phyloP scores from a whole-genome alignment of 2,888 invertebrate species.

The Pristionchus japonicus region DNA sequence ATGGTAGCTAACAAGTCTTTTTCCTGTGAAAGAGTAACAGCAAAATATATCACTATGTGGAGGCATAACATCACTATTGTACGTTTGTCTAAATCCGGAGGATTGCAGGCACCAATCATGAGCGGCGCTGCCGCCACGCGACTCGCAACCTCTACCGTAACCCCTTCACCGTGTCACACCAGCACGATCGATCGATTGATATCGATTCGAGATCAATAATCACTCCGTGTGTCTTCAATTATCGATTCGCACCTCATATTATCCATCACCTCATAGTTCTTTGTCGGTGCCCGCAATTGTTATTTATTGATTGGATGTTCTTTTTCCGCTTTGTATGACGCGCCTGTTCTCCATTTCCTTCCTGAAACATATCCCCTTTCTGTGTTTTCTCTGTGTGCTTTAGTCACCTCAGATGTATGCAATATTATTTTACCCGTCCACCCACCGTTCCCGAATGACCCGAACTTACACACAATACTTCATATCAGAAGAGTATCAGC shows the following conservation, averaged over 20 bases:
- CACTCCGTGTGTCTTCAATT: background rate
- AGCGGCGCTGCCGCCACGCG: background rate
- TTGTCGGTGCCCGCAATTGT: background rate
- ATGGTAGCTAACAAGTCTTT: background rate
- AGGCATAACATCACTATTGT: background rate
- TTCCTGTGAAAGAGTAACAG: background rate
- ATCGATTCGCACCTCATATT: background rate
- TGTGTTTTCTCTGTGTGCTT: background rate
- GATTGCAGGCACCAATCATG: constrained; percentile 22
- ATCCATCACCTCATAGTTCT: background rate
- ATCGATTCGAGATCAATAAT: constrained; percentile 13
- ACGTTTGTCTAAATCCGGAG: background rate
- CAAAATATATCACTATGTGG: background rate
- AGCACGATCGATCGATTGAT: background rate
- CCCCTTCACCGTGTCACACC: background rate
- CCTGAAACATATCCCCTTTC: background rate
- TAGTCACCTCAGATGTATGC: constrained; percentile 24
- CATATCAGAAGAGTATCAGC: background rate
- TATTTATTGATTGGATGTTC: constrained; percentile 35
- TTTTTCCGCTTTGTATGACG: background rate
- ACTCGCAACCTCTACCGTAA: no score
- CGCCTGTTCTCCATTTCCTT: background rate
- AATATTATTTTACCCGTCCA: background rate
- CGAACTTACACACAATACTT: background rate
- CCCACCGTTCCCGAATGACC: background rate